A percentile compares a stretch with the other conserved stretches of the same genome.
These are phyloP conservation scores for Drosophila sordidapex DNA, from an alignment of 2,888 invertebrate genomes.

Conservation along the genomic window DNA sequence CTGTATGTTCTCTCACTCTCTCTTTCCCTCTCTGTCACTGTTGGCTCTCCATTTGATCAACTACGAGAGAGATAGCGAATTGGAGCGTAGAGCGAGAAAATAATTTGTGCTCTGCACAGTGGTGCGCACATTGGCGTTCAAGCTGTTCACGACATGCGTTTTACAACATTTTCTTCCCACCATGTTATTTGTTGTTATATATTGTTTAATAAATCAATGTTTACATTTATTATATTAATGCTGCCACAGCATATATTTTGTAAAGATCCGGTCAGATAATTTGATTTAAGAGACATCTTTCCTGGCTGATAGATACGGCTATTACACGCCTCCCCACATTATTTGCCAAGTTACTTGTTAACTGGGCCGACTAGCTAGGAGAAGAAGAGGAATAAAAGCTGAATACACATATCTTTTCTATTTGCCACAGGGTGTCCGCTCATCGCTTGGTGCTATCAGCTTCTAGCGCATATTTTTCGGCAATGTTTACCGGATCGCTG, in stretches of 20 bases:
- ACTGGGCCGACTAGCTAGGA: neutral
- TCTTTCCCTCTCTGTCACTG: slow-evolving; percentile 9
- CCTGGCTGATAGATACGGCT: no score
- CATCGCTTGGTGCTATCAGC: slow-evolving; percentile 96
- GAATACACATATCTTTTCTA: slow-evolving; percentile 6
- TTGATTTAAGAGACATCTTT: neutral
- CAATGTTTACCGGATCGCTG: slow-evolving; percentile 96
- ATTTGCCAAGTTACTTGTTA: neutral
- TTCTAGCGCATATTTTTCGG: slow-evolving; percentile 97
- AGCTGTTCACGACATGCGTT: neutral
- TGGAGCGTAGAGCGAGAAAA: slow-evolving; percentile 2
- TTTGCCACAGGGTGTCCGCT: slow-evolving; percentile 88
- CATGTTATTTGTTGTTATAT: neutral
- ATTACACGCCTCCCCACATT: neutral
- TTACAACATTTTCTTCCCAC: neutral
- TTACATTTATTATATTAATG: neutral
- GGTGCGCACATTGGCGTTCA: slow-evolving; percentile 5
- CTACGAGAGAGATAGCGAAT: slow-evolving; percentile 4
- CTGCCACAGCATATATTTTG: neutral
- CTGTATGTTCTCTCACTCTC: slow-evolving; percentile 29
- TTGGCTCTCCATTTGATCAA: slow-evolving; percentile 19
- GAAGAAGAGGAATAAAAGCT: neutral
- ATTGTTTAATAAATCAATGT: neutral
- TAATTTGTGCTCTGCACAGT: slow-evolving; percentile 46
- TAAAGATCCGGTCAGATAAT: neutral